phyloP scores from a whole-genome alignment of 92 coral and sea anemone genomes.

The Phenganax stokvisi region DNA sequence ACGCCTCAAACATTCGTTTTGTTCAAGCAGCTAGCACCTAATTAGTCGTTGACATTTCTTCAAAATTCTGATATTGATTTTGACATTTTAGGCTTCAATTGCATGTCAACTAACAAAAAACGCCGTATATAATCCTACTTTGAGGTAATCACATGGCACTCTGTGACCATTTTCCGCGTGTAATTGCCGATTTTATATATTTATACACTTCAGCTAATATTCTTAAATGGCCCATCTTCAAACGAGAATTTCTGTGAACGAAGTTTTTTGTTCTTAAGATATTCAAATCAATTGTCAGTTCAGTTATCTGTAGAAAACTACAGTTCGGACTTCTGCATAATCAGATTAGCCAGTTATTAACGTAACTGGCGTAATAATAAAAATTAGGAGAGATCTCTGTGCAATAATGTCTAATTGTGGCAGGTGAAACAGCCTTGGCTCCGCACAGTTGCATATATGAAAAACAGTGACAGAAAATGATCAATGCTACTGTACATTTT shows the following conservation, averaged over 20 bases:
- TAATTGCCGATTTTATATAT: conserved; percentile 31
- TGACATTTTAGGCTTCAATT: conserved; percentile 38
- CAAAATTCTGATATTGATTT: conserved; percentile 16
- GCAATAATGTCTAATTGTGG: conserved; percentile 31
- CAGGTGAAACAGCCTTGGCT: conserved; percentile 25
- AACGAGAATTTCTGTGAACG: not conserved
- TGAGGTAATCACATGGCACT: conserved; percentile 39
- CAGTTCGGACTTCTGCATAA: conserved; percentile 11
- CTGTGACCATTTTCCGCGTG: conserved; percentile 26
- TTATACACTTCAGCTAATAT: conserved; percentile 30
- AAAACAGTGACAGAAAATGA: not conserved
- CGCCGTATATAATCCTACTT: conserved; percentile 41
- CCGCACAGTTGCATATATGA: conserved; percentile 4
- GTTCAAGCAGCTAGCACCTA: not conserved
- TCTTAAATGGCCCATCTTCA: conserved; percentile 6
- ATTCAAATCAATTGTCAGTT: not conserved
- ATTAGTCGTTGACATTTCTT: conserved; percentile 35
- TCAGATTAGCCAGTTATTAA: conserved; percentile 42
- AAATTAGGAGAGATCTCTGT: conserved; percentile 26
- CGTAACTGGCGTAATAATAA: conserved; percentile 39
- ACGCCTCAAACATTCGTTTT: conserved; percentile 6
- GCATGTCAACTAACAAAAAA: conserved; percentile 36
- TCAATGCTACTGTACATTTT: not conserved
- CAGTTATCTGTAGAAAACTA: conserved; percentile 7
- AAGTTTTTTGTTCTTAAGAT: not conserved